A percentile compares a stretch with the other conserved stretches of the same genome.
These are phyloP conservation scores for Thripadectes ignobilis DNA, from an alignment of 2,797 vertebrate species.

Conservation along the genomic window DNA sequence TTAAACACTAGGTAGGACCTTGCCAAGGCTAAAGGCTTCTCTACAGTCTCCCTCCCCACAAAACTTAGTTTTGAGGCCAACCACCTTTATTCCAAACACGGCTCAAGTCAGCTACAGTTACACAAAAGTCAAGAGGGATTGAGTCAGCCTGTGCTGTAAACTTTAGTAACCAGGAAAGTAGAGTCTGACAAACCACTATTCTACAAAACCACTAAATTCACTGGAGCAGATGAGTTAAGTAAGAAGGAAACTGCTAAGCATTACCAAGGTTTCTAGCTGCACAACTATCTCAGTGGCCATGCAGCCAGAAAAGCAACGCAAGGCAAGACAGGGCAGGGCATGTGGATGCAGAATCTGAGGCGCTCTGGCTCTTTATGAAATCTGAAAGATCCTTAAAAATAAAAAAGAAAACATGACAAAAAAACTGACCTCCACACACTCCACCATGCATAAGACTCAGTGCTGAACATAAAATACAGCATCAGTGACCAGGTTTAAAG, in stretches of 20 bases:
- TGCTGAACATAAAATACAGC: neutral
- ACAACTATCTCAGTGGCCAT: accelerated
- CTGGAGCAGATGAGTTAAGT: neutral
- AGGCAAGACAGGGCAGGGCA: neutral
- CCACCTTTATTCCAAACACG: neutral
- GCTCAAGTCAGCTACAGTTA: neutral
- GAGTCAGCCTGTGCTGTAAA: neutral
- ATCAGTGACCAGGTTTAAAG: neutral
- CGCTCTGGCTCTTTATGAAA: neutral
- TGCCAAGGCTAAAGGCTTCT: neutral
- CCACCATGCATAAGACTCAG: neutral
- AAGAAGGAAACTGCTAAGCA: neutral
- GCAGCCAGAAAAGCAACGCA: neutral
- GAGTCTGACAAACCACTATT: neutral
- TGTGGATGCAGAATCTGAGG: neutral
- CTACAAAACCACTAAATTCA: neutral
- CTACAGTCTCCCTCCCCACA: neutral
- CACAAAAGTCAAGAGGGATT: neutral
- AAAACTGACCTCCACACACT: neutral
- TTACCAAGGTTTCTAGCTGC: neutral
- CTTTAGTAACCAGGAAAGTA: neutral
- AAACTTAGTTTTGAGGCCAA: neutral
- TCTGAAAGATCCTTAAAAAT: neutral
- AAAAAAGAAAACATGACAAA: neutral
- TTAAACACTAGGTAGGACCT: neutral